Conservation (phyloP, 2,888 invertebrate genomes). For the Andrena flavipes region DNA sequence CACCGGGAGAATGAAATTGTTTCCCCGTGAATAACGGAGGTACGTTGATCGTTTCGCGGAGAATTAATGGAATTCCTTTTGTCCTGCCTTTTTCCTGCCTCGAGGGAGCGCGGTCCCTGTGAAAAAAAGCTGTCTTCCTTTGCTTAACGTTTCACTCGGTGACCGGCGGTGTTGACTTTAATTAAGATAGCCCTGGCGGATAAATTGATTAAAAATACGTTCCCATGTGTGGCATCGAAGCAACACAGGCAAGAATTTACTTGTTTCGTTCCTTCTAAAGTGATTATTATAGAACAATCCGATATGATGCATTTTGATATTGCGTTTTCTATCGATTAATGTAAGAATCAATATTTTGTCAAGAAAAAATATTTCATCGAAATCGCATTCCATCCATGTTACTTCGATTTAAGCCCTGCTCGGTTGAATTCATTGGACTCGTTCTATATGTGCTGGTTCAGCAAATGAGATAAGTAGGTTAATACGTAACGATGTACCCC, state of each 20-base stretch:
- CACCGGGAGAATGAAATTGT: slow-evolving; percentile 39
- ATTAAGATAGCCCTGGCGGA: neutral
- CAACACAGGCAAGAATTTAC: neutral
- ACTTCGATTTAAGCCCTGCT: too few species aligned
- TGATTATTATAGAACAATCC: neutral
- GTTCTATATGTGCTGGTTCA: too few species aligned
- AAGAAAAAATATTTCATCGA: too few species aligned
- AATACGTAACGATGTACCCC: too few species aligned
- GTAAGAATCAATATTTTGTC: too few species aligned
- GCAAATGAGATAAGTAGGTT: too few species aligned
- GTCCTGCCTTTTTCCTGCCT: slow-evolving; percentile 1
- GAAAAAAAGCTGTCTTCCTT: neutral
- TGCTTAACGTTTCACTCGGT: neutral
- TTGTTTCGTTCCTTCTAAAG: neutral
- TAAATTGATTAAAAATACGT: neutral
- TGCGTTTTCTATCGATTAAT: too few species aligned
- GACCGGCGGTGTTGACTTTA: slow-evolving; percentile 7
- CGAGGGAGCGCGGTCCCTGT: neutral
- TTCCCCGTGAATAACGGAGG: neutral
- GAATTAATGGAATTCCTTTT: slow-evolving; percentile 26
- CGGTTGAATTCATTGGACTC: too few species aligned
- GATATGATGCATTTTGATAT: neutral
- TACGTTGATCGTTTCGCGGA: neutral
- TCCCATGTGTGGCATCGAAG: neutral
- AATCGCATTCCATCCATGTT: too few species aligned